Evolutionary conservation across 2,888 invertebrate species (phyloP), one percentile per base, ranked within the genome.

Genomic region (Aleiodes alternator): DNA sequence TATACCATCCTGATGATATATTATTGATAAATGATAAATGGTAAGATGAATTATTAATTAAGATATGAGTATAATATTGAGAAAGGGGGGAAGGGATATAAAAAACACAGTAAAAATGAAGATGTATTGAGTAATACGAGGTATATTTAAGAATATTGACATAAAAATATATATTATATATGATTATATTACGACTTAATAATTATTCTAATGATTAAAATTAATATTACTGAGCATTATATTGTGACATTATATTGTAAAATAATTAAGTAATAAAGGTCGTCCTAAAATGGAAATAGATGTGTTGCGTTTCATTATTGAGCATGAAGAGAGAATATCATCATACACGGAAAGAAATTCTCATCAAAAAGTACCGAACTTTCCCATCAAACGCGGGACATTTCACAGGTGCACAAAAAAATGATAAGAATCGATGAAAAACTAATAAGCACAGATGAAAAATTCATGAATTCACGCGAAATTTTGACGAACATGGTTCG

Each of bases 241-340:
- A 87, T 87, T 87, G 86, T 88, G 83, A 86, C 82, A 80, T 79
- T 79, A 79, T 76, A 78, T 79, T 87, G 86, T 85, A 84, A 83
- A 84, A 82, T 81, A 82, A 87, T 85, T 86, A 84, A 88, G 84
- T 86, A 88, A 88, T 88, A 88, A 88, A 88, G 86, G 85, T 88
- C 87, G 84, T 88, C 87, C 86, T 87, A 84, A 57, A 78, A 81
- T 79, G 77, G 76, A 80, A 77, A 78, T 34, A 4, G 3, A 23
- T 23, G 23, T 23, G 23, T 34, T 34, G 34, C 5, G 34, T 34
- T 34, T 34, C 0, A 34, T 34, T 34, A 34, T 34, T 34, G 34
- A 34, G 23, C 23, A n/a, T n/a, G n/a, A n/a, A n/a, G n/a, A n/a
- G n/a, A n/a, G n/a, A n/a, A n/a, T n/a, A n/a, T n/a, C n/a, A n/a